Conservation (phyloP, 2,113 vertebrate species). For the Eidolon helvum region DNA sequence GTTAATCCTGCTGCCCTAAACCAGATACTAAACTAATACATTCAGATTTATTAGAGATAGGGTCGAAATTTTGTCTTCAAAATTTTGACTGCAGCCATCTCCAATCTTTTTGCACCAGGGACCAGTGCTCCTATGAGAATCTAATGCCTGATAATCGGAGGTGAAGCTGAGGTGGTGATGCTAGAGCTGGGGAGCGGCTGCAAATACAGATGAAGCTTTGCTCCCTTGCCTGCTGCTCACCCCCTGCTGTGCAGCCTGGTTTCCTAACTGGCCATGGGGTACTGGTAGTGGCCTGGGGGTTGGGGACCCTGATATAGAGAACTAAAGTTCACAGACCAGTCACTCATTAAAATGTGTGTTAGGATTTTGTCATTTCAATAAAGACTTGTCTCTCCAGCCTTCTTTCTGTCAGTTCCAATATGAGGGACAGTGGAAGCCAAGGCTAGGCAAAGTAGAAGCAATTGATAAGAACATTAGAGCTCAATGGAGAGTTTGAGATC, state of each 20-base stretch:
- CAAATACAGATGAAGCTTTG: no score
- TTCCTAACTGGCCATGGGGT: no score
- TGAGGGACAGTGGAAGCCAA: constrained; percentile 92
- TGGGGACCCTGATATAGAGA: constrained; percentile 78
- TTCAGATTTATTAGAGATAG: constrained; percentile 95
- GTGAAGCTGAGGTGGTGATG: no score
- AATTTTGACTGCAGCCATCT: constrained; percentile 63
- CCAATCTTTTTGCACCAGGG: no score
- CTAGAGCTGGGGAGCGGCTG: no score
- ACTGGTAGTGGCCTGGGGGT: no score
- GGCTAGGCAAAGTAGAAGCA: constrained; percentile 92
- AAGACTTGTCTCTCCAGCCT: constrained; percentile 84
- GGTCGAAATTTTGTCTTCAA: constrained; percentile 91
- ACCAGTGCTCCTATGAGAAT: no score
- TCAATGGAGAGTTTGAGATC: constrained; percentile 87
- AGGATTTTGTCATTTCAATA: constrained; percentile 87
- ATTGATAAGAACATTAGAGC: constrained; percentile 90
- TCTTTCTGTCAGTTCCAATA: constrained; percentile 88
- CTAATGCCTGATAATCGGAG: no score
- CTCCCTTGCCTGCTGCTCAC: no score
- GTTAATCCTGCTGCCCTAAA: constrained; percentile 89
- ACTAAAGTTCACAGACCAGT: constrained; percentile 92
- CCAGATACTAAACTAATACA: constrained; percentile 91
- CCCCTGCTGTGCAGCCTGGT: no score
- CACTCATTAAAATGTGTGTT: constrained; percentile 90